Percentiles rank a stretch among this genome's conserved stretches.
Conservation (phyloP, 2,888 invertebrate genomes). For the Acanthosepion esculentum region DNA sequence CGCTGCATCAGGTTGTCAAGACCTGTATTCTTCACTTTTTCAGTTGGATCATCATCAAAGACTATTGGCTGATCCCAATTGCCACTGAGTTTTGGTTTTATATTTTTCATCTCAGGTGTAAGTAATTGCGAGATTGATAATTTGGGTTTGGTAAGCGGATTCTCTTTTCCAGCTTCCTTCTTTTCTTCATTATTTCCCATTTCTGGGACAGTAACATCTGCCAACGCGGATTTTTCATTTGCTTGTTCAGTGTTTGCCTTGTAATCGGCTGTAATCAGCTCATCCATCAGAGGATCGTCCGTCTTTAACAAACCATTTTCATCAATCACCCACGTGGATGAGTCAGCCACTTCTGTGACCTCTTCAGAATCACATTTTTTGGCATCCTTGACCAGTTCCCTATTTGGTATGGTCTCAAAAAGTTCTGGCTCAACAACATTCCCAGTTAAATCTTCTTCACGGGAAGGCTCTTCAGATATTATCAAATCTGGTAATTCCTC, state of each 20-base stretch:
- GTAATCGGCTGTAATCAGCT: background rate
- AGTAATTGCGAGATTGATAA: constrained; percentile 53
- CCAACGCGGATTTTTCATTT: background rate
- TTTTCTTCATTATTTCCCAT: background rate
- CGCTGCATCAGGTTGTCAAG: constrained; percentile 83
- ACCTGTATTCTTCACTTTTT: constrained; percentile 73
- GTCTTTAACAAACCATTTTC: constrained; percentile 33
- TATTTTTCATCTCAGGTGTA: constrained; percentile 53
- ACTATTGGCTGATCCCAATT: constrained; percentile 80
- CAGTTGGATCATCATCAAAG: constrained; percentile 78
- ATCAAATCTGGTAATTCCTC: constrained; percentile 34
- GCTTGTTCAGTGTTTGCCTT: background rate
- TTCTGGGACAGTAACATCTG: background rate
- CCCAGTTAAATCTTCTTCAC: background rate
- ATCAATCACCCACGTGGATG: background rate
- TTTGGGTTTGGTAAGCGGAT: background rate
- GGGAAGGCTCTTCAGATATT: background rate
- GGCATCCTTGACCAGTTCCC: background rate
- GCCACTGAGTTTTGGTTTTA: constrained; percentile 78
- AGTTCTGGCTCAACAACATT: background rate
- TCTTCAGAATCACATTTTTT: background rate
- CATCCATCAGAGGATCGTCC: constrained; percentile 16
- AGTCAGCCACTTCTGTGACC: background rate
- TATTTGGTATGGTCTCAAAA: background rate
- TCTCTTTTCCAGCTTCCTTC: background rate